Evolutionary conservation across 1,140 invertebrate species (phyloP).

Genomic region (Pissodes strobi): DNA sequence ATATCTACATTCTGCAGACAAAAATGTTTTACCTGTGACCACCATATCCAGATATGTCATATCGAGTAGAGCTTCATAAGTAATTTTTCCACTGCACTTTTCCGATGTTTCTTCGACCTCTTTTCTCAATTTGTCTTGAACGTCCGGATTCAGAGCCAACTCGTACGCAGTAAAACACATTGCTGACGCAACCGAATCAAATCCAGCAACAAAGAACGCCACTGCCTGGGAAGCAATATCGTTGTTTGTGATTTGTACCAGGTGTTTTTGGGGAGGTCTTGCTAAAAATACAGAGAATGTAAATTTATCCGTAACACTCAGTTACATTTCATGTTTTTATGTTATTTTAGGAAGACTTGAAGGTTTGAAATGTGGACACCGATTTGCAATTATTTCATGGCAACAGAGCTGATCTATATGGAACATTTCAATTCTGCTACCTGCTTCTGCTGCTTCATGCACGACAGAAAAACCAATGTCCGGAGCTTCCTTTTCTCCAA

Average conservation of each 20-base stretch:
- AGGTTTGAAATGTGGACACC: no score
- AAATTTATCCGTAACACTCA: no score
- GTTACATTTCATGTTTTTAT: no score
- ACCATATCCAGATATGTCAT: slow-evolving; percentile 58
- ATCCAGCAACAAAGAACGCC: slow-evolving; percentile 56
- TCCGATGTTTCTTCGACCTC: slow-evolving; percentile 57
- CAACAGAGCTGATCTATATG: no score
- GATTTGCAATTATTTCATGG: no score
- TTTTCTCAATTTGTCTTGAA: slow-evolving; percentile 56
- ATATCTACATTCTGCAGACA: no score
- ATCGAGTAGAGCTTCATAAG: slow-evolving; percentile 61
- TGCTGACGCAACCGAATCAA: slow-evolving; percentile 57
- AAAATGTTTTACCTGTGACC: neutral
- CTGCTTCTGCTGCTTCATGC: neutral
- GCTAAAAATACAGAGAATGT: no score
- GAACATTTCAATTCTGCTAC: no score
- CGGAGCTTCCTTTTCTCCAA: neutral
- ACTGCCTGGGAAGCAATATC: slow-evolving; percentile 32
- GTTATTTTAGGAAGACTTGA: no score
- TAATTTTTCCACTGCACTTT: slow-evolving; percentile 57
- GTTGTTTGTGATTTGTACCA: slow-evolving; percentile 55
- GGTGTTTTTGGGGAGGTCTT: no score
- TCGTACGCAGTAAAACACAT: slow-evolving; percentile 58
- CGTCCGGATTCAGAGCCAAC: slow-evolving; percentile 55
- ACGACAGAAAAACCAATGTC: neutral